phyloP scores from a whole-genome alignment of 2,797 vertebrate genomes.

The Smutsia temminckii region DNA sequence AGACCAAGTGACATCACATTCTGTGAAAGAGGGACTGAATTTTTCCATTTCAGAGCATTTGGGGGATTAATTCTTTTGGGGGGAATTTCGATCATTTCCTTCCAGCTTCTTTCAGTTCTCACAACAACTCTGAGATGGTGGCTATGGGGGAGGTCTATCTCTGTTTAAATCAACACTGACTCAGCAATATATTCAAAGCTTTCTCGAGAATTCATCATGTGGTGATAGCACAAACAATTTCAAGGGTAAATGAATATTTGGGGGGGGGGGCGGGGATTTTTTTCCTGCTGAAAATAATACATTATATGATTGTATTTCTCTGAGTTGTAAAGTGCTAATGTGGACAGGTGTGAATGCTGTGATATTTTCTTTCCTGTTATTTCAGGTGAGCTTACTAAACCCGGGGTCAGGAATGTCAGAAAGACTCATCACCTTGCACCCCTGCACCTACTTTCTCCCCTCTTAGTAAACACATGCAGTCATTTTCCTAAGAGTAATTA shows the following conservation, averaged over 20 bases:
- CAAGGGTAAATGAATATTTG: conserved; percentile 18
- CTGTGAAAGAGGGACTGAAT: background rate
- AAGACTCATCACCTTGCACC: background rate
- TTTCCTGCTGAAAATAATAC: background rate
- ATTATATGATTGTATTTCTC: background rate
- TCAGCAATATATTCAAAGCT: background rate
- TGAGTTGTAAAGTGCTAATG: background rate
- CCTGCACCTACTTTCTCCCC: background rate
- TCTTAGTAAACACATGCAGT: background rate
- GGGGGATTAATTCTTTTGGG: background rate
- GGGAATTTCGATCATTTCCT: background rate
- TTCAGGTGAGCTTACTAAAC: background rate
- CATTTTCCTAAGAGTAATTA: background rate
- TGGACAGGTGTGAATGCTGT: background rate
- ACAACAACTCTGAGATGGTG: background rate
- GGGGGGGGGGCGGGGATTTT: background rate
- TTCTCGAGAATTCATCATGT: conserved; percentile 30
- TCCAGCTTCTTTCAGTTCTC: background rate
- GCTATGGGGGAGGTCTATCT: background rate
- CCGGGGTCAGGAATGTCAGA: background rate
- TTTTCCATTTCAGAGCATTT: conserved; percentile 14
- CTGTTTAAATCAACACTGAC: conserved; percentile 34
- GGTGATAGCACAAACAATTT: conserved; percentile 27
- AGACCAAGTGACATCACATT: background rate
- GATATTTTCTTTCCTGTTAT: background rate